Evolutionary conservation across 2,113 vertebrate genomes (phyloP), one percentile per base, ranked within the genome.

Genomic region (Meriones unguiculatus): DNA sequence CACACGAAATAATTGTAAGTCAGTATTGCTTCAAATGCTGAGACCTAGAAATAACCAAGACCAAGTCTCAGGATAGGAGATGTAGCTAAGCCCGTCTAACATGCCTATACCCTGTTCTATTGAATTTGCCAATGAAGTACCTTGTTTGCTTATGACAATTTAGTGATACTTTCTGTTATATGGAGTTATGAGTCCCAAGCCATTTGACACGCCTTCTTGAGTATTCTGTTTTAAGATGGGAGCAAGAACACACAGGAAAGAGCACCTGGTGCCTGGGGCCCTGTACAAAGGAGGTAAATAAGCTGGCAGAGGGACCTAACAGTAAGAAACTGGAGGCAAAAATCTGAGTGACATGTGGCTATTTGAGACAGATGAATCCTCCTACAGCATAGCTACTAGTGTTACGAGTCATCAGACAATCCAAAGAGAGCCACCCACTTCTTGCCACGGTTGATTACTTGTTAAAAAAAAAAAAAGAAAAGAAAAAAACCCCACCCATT

Each of bases 1-100:
- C 24, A 70, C 46, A 35, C 70, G 38, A 87, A 22, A 62, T 30
- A 22, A 50, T 22, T 62, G 50, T 50, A 38, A 52, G 3, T 57
- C 30, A 25, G 52, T 28, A 78, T 35, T 88, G 59, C 22, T 46
- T 35, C 64, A 62, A 62, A 72, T 38, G 22, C 28, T 38, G 5
- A 57, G 41, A 89, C 14, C 38, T 73, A 91, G 93, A 96, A 95
- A 92, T 3, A 67, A 96, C 12, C 50, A 82, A 75, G 59, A 65
- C 25, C 64, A 25, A 12, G 77, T 93, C 77, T 87, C 28, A 50
- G 54, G 52, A 7, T 65, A 4, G 75, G 35, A 84, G 8, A 57
- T 30, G 50, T 88, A 92, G 10, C 65, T 95, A 50, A 84, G 30
- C 50, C 50, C 65, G 69, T 69, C 64, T 84, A 54, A 96, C 46